Evolutionary conservation across 2,113 vertebrate species (phyloP), one percentile per base, ranked within the genome.

Genomic region (Butorides virescens): DNA sequence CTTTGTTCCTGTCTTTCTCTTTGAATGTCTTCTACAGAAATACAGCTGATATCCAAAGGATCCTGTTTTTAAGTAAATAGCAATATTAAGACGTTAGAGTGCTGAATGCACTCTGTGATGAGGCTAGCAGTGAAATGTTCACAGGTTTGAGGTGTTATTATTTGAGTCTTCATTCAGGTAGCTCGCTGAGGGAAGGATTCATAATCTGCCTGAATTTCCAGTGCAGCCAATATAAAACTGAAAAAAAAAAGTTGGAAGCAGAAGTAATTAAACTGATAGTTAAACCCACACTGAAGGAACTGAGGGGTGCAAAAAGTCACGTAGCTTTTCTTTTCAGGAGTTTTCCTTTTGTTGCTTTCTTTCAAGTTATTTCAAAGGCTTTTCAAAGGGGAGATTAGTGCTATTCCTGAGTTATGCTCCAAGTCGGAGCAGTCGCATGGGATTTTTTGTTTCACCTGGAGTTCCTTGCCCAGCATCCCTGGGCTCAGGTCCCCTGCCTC

Each of bases 211-310:
- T 87, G 82, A 95, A 95, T 96, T 97, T 96, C 79, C 62, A 85
- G 86, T 80, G 89, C 49, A 93, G 46, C 47, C 80, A 90, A 93
- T 58, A 56, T 15, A 66, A 86, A 85, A 94, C 71, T 21, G 30
- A 87, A 68, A 83, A 76, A 87, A 34, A 63, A 77, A 93, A 15
- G 8, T 13, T 17, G 9, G 50, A 71, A 91, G 65, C 55, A 92
- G 93, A 86, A 65, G 58, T 94, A 97, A 97, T 98, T 97, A 97
- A 96, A 94, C 67, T 87, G 70, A 70, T 95, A 93, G 97, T 92
- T 96, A 96, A 96, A 81, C 12, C 30, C 62, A 88, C 29, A 32
- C 15, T 53, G 79, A 74, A 86, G 55, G 92, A 96, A 66, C 62
- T 58, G 30, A 53, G 75, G 32, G 89, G 50, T 56, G 56, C 49